phyloP scores from a whole-genome alignment of 2,797 vertebrate species.

The Pipistrellus kuhlii region DNA sequence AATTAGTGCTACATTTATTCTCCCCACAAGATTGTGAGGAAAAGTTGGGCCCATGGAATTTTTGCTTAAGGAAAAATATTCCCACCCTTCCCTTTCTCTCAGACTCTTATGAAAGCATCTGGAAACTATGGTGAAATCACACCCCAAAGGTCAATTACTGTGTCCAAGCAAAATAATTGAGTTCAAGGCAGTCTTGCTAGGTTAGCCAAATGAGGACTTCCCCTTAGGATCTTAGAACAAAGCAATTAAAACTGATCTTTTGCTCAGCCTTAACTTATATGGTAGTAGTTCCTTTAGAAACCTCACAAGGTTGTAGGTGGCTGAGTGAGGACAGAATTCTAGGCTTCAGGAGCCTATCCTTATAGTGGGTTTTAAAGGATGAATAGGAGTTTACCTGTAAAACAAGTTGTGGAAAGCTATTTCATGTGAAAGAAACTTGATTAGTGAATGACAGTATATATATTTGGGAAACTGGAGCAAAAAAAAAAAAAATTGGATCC shows the following conservation, averaged over 20 bases:
- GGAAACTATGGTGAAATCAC: not conserved
- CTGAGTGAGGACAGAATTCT: not conserved
- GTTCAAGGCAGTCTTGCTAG: constrained; percentile 21
- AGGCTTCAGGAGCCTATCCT: not conserved
- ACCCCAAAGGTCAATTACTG: not conserved
- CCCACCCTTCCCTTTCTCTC: not conserved
- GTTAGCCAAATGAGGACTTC: not conserved
- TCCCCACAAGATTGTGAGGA: not conserved
- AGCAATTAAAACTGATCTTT: constrained; percentile 12
- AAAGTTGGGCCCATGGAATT: not conserved
- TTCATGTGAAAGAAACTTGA: not conserved
- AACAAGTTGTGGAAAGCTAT: not conserved
- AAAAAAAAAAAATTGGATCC: not conserved
- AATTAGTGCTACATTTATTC: not conserved
- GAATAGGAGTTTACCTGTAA: not conserved
- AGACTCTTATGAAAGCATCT: not conserved
- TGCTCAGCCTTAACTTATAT: constrained; percentile 17
- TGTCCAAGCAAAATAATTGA: constrained; percentile 33
- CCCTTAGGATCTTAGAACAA: not conserved
- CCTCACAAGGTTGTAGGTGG: not conserved
- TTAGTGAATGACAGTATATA: not conserved
- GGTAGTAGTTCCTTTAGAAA: constrained; percentile 5
- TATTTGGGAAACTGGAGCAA: not conserved
- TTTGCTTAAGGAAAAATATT: not conserved
- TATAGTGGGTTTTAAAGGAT: constrained; percentile 13